Percentiles rank a stretch among this genome's conserved stretches.
Evolutionary conservation across 2,113 vertebrate genomes (phyloP).

Genomic region (Siniperca chuatsi): DNA sequence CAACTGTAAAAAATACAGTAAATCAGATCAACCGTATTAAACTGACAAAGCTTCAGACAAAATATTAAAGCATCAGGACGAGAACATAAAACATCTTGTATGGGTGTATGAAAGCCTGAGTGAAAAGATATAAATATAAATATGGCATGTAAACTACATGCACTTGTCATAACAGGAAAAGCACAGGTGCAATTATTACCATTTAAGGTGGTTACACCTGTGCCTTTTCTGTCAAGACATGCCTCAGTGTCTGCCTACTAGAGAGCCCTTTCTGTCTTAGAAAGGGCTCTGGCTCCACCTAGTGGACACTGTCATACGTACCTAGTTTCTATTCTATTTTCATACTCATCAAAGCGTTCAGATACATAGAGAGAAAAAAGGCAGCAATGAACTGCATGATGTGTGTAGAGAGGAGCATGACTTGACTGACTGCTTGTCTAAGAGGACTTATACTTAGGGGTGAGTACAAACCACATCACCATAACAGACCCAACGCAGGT

Average conservation of each 20-base stretch:
- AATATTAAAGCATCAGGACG: neutral
- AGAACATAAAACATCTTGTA: neutral
- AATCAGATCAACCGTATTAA: neutral
- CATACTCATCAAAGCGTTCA: neutral
- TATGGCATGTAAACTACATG: neutral
- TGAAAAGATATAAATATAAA: neutral
- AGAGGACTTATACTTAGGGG: neutral
- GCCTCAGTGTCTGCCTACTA: too few species aligned
- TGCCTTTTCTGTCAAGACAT: neutral
- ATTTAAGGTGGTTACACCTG: neutral
- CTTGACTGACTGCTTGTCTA: neutral
- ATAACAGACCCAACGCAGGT: too few species aligned
- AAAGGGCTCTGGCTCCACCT: slow-evolving; percentile 14
- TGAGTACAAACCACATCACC: too few species aligned
- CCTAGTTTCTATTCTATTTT: neutral
- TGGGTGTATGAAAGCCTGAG: neutral
- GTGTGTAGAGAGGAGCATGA: neutral
- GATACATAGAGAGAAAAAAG: neutral
- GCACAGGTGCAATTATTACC: neutral
- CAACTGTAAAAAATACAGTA: too few species aligned
- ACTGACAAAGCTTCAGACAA: neutral
- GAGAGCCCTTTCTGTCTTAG: neutral
- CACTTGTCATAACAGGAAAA: neutral
- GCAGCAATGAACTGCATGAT: neutral
- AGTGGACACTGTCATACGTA: neutral